Evolutionary conservation across 2,888 invertebrate genomes (phyloP).

Genomic region (Lagria hirta): DNA sequence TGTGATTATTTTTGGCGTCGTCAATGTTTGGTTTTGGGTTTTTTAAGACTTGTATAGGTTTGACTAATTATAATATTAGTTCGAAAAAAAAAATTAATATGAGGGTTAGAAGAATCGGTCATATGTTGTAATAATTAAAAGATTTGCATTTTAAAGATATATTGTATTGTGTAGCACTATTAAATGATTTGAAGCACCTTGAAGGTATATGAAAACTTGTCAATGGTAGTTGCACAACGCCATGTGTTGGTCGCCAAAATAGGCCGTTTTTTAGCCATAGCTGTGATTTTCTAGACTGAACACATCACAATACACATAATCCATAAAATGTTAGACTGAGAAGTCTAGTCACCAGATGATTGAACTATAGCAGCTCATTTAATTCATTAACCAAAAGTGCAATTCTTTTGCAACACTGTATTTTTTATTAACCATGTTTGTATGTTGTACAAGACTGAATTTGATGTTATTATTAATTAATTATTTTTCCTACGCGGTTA

Average conservation of each 20-base stretch:
- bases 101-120: conserved; percentile 21
- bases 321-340: conserved; percentile 46
- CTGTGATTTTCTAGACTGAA: conserved; percentile 59
- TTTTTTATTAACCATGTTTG: conserved; percentile 33
- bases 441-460: conserved; percentile 41
- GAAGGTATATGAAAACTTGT: conserved; percentile 34
- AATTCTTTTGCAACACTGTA: conserved; percentile 42
- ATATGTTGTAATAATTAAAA: too few species aligned
- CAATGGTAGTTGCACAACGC: conserved; percentile 45
- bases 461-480: conserved; percentile 31
- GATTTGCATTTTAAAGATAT: conserved; percentile 29
- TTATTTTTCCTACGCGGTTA: conserved; percentile 29
- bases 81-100: conserved; percentile 16
- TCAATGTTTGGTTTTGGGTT: conserved; percentile 46
- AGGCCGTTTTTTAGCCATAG: conserved; percentile 55
- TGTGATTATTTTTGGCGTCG: conserved; percentile 44
- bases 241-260: conserved; percentile 36
- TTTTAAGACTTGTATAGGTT: conserved; percentile 42
- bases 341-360: conserved; percentile 44
- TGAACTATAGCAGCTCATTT: conserved; percentile 40
- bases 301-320: conserved; percentile 41
- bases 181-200: conserved; percentile 39
- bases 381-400: conserved; percentile 40
- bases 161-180: conserved; percentile 46
- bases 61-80: conserved; percentile 37